A percentile compares a stretch with the other conserved stretches of the same genome.
Conservation (phyloP, 2,113 vertebrate genomes). For the Taxidea taxus region DNA sequence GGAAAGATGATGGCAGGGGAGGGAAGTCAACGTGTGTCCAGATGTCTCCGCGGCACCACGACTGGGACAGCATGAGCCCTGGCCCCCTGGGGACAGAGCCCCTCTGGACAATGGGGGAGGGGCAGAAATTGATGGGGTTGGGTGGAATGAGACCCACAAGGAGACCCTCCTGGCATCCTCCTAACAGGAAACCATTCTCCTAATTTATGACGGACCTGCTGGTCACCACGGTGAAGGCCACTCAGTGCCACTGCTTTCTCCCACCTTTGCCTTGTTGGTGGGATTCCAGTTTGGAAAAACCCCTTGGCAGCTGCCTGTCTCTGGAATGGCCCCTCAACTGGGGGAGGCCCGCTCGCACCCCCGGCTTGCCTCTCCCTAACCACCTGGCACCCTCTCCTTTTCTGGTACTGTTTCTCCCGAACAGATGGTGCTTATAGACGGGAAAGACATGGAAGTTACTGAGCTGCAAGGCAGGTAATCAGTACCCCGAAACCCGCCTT, state of each 20-base stretch:
- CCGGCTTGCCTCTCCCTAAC: background rate
- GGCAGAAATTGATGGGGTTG: background rate
- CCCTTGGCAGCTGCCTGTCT: background rate
- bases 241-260: background rate
- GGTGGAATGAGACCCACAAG: background rate
- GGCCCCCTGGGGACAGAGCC: background rate
- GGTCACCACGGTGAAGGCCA: background rate
- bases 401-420: background rate
- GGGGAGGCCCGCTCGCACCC: background rate
- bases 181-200: background rate
- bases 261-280: background rate
- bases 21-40: background rate
- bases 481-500: background rate
- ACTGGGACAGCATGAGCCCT: fast-evolving
- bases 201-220: background rate
- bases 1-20: background rate
- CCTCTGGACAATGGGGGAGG: background rate
- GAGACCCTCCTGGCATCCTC: background rate
- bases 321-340: background rate
- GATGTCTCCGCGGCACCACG: fast-evolving
- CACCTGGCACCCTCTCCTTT: background rate
- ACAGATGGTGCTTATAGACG: slow-evolving; percentile 39
- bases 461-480: slow-evolving; percentile 20
- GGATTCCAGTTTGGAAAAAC: background rate
- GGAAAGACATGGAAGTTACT: slow-evolving; percentile 9